Evolutionary conservation across 2,797 vertebrate species (phyloP).

Genomic region (Phyllotis vaccarum): DNA sequence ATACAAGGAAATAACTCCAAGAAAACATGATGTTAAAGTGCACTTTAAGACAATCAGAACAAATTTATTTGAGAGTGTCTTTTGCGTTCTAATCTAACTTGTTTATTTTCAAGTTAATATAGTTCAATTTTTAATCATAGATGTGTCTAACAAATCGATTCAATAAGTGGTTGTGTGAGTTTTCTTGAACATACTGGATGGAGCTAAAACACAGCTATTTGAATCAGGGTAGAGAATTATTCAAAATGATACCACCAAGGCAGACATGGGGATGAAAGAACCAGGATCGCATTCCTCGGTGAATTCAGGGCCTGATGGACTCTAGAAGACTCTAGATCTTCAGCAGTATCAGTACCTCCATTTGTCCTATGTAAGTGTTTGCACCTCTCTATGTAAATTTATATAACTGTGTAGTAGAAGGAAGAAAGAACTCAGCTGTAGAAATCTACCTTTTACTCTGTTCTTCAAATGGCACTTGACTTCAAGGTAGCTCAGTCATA

Average conservation of each 20-base stretch:
- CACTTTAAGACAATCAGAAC: background rate
- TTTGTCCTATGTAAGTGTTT: background rate
- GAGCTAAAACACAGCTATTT: conserved; percentile 15
- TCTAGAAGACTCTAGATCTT: background rate
- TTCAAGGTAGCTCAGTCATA: background rate
- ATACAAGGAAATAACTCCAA: background rate
- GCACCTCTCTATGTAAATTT: too few species aligned
- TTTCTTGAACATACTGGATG: background rate
- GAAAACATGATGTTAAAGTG: background rate
- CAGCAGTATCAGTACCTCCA: background rate
- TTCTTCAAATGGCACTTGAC: background rate
- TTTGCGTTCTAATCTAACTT: conserved; percentile 38
- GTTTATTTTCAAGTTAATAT: conserved; percentile 23
- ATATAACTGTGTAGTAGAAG: accelerated
- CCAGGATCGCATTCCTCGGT: background rate
- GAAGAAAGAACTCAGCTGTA: background rate
- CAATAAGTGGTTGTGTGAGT: background rate
- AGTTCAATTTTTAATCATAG: conserved; percentile 39
- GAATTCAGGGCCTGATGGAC: background rate
- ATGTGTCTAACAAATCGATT: background rate
- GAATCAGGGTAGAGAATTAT: background rate
- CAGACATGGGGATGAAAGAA: background rate
- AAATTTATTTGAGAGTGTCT: background rate
- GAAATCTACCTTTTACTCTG: background rate
- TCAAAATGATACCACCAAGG: background rate